Percentiles rank a stretch among this genome's conserved stretches.
Conservation (phyloP, 1,140 invertebrate species). For the Aplysia californica region DNA sequence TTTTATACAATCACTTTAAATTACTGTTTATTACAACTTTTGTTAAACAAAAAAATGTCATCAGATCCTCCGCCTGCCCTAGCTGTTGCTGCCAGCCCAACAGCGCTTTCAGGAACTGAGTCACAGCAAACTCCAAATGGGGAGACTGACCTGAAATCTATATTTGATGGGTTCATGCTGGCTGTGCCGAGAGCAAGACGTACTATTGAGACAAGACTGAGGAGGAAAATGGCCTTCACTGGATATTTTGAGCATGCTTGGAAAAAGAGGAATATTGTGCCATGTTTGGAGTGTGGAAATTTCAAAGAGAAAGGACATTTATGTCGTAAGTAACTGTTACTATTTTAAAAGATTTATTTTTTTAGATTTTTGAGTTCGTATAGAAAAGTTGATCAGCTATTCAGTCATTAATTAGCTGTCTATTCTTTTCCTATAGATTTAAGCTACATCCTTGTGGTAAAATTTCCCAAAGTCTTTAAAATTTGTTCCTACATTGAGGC, state of each 20-base stretch:
- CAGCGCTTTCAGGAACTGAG: not conserved
- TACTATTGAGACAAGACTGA: constrained; percentile 16
- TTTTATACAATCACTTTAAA: not conserved
- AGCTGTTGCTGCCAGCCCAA: not conserved
- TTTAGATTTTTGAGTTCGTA: too few species aligned
- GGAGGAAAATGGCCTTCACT: not conserved
- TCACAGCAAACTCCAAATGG: not conserved
- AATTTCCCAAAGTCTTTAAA: too few species aligned
- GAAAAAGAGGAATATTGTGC: constrained; percentile 15
- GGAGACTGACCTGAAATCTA: constrained; percentile 11
- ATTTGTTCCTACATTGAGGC: too few species aligned
- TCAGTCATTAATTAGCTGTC: too few species aligned
- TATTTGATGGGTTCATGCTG: constrained; percentile 22
- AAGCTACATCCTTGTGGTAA: too few species aligned
- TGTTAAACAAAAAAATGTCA: too few species aligned
- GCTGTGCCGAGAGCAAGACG: constrained; percentile 17
- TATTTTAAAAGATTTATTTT: too few species aligned
- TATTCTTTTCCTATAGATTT: too few species aligned
- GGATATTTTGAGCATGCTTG: constrained; percentile 8
- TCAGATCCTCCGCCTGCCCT: not conserved
- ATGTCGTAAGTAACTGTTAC: constrained; percentile 26
- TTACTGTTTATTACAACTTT: not conserved
- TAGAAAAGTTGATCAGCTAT: too few species aligned
- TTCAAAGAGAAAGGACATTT: constrained; percentile 27
- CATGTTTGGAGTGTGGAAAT: constrained; percentile 27